Base-by-base conservation (phyloP, 2,888 invertebrate genomes). In the Therioaphis trifolii region DNA sequence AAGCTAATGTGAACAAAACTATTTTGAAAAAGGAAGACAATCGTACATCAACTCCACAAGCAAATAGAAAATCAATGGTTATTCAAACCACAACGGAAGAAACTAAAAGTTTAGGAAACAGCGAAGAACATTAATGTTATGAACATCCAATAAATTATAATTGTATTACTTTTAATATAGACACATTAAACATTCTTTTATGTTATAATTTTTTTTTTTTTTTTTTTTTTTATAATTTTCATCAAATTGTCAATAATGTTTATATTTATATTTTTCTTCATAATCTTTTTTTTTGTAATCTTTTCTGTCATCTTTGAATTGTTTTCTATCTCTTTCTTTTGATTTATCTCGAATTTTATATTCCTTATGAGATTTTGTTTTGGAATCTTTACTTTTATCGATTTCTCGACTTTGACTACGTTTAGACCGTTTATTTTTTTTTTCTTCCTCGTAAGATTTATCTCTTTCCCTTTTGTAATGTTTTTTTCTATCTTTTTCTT, bases 1-100 rank as follows among this genome's bases (percentile, higher is more conserved):
- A 82, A 74, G 63, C 75, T 55, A 80, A 80, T 72, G 49, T 74
- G n/a, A 82, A 74, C n/a, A 82, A 82, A 82, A 29, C 74, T 40
- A 82, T 82, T 40, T 63, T 74, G n/a, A 82, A 82, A 74, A 74
- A 74, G 21, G 82, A 82, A 52, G 82, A 82, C 1, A 46, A 18
- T 21, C 18, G 46, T 61, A 15, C 4, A 35, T 80, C 29, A 46
- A 80, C 82, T 52, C 74, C 74, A 49, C 61, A 66, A n/a, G n/a
- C 18, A 40, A 82, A 66, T 63, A 61, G 74, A 27, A 82, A 74
- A 27, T 82, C 82, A 63, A 52, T 66, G 12, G 52, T 27, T 52
- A 74, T 82, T 82, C 63, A 82, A 72, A 61, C 71, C 29, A 82
- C 82, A 52, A 74, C 9, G 21, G 74, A 82, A 63, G 82, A 82